Evolutionary conservation across 1,140 invertebrate genomes (phyloP), one percentile per base, ranked within the genome.

Genomic region (Papilio aristodemus): DNA sequence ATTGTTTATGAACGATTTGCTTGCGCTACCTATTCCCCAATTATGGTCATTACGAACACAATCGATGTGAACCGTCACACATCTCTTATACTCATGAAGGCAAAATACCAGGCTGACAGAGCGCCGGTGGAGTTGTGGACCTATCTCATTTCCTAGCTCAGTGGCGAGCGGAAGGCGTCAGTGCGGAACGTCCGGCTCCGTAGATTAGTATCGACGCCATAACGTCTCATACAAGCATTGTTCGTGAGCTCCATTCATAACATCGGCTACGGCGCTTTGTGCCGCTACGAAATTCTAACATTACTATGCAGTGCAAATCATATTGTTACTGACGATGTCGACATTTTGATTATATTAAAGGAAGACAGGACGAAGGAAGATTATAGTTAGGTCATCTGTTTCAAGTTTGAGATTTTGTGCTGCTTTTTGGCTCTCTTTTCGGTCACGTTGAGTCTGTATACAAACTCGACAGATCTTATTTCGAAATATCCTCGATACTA

Each of bases 141-240:
- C 85, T 91, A 91, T 91, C 89, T 91, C 89, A 91, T 91, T 91
- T 91, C 89, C 89, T 87, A 91, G 86, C 89, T 81, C 87, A 86
- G 87, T 88, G 84, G 84, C 78, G 27, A 81, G 83, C 75, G 84
- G 87, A 85, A 68, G 81, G 80, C 85, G 89, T 87, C 89, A 84
- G 77, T 81, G 77, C 86, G 70, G 70, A 76, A 72, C 76, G 79
- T 90, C 89, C 89, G 89, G 89, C 89, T 89, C 84, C 83, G 67
- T 75, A 86, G 89, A 91, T 91, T 89, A 89, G 85, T 84, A 91
- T 91, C 89, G 82, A 82, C 70, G 73, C 78, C 75, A 82, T 91
- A 88, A 88, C 84, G 85, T 79, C 73, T 81, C 79, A 79, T 75
- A 72, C 68, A 63, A 76, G 76, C 75, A 84, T 90, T 90, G 86